Evolutionary conservation across 1,140 invertebrate species (phyloP).

Genomic region (Aphidius gifuensis): DNA sequence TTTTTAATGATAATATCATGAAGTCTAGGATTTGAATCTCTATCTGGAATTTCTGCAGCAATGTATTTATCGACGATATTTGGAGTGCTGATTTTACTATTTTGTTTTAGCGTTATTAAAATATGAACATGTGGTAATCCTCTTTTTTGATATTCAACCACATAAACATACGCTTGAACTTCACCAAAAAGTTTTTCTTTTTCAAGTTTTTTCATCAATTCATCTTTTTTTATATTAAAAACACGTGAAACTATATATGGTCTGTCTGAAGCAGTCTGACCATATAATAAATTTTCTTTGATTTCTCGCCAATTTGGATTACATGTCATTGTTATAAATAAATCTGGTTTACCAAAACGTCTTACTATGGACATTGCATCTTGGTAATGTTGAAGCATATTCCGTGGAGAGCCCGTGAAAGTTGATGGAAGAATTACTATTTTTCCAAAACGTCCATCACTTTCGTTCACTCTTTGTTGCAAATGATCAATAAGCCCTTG

Average conservation of each 20-base stretch:
- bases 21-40: slow-evolving; percentile 38
- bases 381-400: slow-evolving; percentile 15
- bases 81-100: slow-evolving; percentile 14
- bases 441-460: not conserved
- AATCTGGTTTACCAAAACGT: slow-evolving; percentile 42
- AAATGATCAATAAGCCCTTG: slow-evolving; percentile 8
- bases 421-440: slow-evolving; percentile 8
- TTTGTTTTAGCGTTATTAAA: slow-evolving; percentile 15
- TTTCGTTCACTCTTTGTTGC: not conserved
- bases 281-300: not conserved
- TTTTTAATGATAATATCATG: slow-evolving; percentile 38
- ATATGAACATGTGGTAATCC: slow-evolving; percentile 12
- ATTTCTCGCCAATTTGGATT: slow-evolving; percentile 8
- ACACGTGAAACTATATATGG: slow-evolving; percentile 11
- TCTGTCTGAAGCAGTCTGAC: slow-evolving; percentile 6
- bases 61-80: slow-evolving; percentile 34
- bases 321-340: slow-evolving; percentile 40
- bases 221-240: slow-evolving; percentile 17
- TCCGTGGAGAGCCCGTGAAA: slow-evolving; percentile 11
- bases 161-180: not conserved
- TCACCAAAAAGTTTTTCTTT: slow-evolving; percentile 3
- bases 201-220: not conserved
- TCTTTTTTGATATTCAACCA: slow-evolving; percentile 16
- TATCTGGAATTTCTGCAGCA: slow-evolving; percentile 56
- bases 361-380: slow-evolving; percentile 45